A percentile compares a stretch with the other conserved stretches of the same genome.
These are phyloP conservation scores for Elymnias hypermnestra DNA, from an alignment of 1,140 invertebrate species.

Conservation along the genomic window DNA sequence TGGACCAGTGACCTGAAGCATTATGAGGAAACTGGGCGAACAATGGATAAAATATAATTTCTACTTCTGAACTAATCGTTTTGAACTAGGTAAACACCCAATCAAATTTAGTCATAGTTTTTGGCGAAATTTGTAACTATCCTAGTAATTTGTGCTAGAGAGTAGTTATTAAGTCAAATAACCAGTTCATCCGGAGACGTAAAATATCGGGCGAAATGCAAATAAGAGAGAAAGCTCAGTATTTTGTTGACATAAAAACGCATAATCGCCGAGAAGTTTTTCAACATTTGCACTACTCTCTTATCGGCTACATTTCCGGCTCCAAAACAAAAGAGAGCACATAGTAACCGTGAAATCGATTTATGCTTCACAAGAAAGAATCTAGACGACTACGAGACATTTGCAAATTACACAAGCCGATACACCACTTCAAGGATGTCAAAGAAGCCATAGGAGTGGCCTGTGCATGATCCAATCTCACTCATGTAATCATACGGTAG, in stretches of 20 bases:
- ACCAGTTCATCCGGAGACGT: slow-evolving; percentile 26
- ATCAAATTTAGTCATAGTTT: too few species aligned
- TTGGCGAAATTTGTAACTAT: too few species aligned
- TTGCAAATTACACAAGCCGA: slow-evolving; percentile 37
- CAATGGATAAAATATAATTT: background rate
- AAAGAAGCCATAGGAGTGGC: slow-evolving; percentile 30
- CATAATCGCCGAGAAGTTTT: slow-evolving; percentile 13
- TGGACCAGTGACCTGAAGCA: background rate
- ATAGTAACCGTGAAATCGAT: slow-evolving; percentile 10
- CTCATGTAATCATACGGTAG: slow-evolving; percentile 49
- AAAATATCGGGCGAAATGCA: slow-evolving; percentile 19
- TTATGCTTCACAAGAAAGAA: slow-evolving; percentile 3
- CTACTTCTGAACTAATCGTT: background rate
- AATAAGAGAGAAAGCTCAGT: slow-evolving; percentile 23
- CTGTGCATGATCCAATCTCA: slow-evolving; percentile 55
- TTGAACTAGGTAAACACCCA: background rate
- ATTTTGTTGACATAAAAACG: slow-evolving; percentile 5
- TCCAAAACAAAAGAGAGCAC: slow-evolving; percentile 20
- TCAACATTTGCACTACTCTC: slow-evolving; percentile 5
- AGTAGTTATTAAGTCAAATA: slow-evolving; percentile 28
- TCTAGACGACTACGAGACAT: slow-evolving; percentile 18
- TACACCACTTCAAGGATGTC: slow-evolving; percentile 41
- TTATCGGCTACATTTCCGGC: slow-evolving; percentile 16
- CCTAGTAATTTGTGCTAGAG: too few species aligned
- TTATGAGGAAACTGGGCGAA: background rate